Conservation (phyloP, 2,888 invertebrate species). For the Platerodrilus igneus region DNA sequence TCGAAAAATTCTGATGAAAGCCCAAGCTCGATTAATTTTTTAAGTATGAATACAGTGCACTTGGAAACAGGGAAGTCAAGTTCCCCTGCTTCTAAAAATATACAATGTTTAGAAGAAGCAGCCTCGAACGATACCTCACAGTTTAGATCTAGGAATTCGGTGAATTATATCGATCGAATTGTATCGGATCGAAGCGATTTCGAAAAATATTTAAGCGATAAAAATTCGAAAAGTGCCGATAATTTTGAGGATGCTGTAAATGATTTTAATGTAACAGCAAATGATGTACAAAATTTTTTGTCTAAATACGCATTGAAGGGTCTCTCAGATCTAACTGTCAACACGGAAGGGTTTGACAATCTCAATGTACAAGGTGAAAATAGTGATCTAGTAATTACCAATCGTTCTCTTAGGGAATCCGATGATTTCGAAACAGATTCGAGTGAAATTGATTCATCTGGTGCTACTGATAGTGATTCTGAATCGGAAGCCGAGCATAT, state of each 20-base stretch:
- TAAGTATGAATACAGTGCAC: constrained; percentile 9
- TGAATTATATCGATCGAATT: constrained; percentile 16
- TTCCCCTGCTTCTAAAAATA: constrained; percentile 34
- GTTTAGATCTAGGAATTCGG: constrained; percentile 43
- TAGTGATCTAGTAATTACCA: constrained; percentile 31
- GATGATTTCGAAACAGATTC: constrained; percentile 25
- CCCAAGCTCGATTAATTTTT: constrained; percentile 16
- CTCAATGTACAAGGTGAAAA: constrained; percentile 39
- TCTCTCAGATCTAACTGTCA: constrained; percentile 33
- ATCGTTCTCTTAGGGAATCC: constrained; percentile 24
- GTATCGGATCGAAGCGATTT: constrained; percentile 15
- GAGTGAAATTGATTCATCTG: constrained; percentile 28
- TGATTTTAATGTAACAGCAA: constrained; percentile 44
- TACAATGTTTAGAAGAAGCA: constrained; percentile 25
- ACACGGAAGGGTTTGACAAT: constrained; percentile 31
- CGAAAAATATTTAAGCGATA: background rate
- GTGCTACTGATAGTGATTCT: constrained; percentile 34
- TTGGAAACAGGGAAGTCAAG: constrained; percentile 26
- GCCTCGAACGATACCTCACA: constrained; percentile 45
- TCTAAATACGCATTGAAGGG: constrained; percentile 23
- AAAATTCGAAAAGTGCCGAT: constrained; percentile 28
- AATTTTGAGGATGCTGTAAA: constrained; percentile 43
- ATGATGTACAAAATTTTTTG: constrained; percentile 43
- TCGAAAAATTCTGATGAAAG: background rate
- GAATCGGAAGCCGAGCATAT: constrained; percentile 38